These are phyloP conservation scores for Drosophila borborema DNA, from an alignment of 2,888 invertebrate species.

Conservation along the genomic window DNA sequence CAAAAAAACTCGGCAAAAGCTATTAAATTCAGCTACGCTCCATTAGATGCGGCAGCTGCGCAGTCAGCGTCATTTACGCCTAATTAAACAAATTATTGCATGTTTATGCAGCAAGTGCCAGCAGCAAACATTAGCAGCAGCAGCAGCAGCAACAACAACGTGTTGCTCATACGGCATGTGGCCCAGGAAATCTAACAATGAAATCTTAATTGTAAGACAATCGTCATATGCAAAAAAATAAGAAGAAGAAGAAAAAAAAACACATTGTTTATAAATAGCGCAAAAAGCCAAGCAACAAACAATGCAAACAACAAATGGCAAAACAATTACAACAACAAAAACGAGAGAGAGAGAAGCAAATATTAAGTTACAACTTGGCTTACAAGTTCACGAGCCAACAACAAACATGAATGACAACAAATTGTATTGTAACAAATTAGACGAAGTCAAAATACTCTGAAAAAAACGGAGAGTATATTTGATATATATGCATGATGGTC, in stretches of 20 bases:
- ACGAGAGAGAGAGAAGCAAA: constrained; percentile 18
- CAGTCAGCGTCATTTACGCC: constrained; percentile 73
- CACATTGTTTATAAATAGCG: constrained; percentile 68
- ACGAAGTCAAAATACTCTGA: constrained; percentile 37
- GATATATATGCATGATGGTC: not conserved
- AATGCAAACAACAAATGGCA: constrained; percentile 47
- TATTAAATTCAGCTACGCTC: constrained; percentile 75
- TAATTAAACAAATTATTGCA: constrained; percentile 80
- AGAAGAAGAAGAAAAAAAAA: constrained; percentile 5
- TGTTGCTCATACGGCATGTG: constrained; percentile 67
- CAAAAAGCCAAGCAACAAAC: constrained; percentile 46
- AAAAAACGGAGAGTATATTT: not conserved
- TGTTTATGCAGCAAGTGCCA: constrained; percentile 65
- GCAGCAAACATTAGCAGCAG: constrained; percentile 32
- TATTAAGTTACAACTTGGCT: constrained; percentile 69
- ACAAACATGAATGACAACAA: constrained; percentile 34
- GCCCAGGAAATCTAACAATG: constrained; percentile 72
- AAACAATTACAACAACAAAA: constrained; percentile 23
- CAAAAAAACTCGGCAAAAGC: constrained; percentile 65
- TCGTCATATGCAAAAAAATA: constrained; percentile 40
- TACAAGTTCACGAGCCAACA: constrained; percentile 73
- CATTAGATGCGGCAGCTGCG: constrained; percentile 65
- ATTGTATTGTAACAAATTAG: not conserved
- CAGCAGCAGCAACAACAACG: constrained; percentile 35
- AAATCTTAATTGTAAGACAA: constrained; percentile 77